Evolutionary conservation across 1,140 invertebrate species (phyloP).

Genomic region (Drosophila murphyi): DNA sequence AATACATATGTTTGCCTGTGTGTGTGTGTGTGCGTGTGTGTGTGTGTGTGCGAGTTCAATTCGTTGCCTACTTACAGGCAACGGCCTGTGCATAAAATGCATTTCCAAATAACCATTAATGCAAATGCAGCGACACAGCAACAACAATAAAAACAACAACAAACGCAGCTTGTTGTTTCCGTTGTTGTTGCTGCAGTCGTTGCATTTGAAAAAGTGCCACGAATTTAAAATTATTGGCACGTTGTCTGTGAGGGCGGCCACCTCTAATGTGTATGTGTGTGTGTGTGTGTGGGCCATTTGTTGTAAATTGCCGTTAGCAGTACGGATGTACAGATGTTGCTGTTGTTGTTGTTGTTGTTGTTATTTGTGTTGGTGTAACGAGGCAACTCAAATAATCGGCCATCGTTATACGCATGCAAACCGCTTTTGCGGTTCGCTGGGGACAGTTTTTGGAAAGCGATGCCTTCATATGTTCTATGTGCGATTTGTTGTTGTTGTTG

Average conservation of each 20-base stretch:
- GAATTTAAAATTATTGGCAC: constrained; percentile 68
- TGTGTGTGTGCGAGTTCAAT: constrained; percentile 33
- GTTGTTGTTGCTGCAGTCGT: constrained; percentile 22
- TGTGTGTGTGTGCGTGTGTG: no score
- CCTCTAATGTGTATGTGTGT: neutral
- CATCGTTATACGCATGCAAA: constrained; percentile 41
- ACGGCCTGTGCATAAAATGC: constrained; percentile 47
- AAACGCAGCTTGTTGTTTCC: constrained; percentile 8
- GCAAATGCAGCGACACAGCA: constrained; percentile 47
- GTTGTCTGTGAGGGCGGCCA: neutral
- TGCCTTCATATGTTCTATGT: constrained; percentile 27
- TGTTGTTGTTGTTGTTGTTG: constrained; percentile 8
- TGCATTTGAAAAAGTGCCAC: constrained; percentile 61
- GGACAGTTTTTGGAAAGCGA: constrained; percentile 13
- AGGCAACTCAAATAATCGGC: constrained; percentile 39
- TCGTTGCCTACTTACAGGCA: constrained; percentile 56
- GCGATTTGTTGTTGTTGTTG: no score
- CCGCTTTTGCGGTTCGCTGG: constrained; percentile 34
- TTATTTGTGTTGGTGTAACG: constrained; percentile 17
- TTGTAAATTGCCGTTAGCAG: constrained; percentile 62
- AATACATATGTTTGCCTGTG: constrained; percentile 19
- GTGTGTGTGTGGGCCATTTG: constrained; percentile 58
- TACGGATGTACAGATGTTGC: constrained; percentile 18
- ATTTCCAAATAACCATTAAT: constrained; percentile 73
- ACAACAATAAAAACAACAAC: constrained; percentile 11